Percentiles rank a stretch among this genome's conserved stretches.
These are phyloP conservation scores for Bufo bufo DNA, from an alignment of 2,113 vertebrate species.

Conservation along the genomic window DNA sequence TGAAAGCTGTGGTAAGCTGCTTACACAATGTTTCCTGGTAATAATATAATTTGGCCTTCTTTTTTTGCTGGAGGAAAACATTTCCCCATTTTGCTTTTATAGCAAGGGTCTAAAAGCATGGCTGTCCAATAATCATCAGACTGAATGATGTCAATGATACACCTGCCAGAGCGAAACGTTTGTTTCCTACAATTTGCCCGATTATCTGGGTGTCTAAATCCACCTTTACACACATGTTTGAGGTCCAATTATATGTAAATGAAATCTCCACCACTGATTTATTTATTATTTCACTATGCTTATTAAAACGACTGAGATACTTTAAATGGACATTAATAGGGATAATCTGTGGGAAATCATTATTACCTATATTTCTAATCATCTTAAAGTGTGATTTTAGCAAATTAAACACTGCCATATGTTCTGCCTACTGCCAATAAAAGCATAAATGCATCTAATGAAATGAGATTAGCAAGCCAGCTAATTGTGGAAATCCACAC, in stretches of 20 bases:
- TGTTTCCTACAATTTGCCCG: no score
- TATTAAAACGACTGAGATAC: not conserved
- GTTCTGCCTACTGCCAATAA: constrained; percentile 46
- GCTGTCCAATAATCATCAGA: no score
- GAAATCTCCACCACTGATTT: not conserved
- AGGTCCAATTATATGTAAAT: not conserved
- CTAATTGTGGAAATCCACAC: constrained; percentile 47
- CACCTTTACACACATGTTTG: no score
- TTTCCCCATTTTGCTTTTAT: no score
- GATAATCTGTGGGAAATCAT: constrained; percentile 13
- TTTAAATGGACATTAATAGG: not conserved
- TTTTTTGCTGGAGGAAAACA: no score
- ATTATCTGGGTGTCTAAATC: no score
- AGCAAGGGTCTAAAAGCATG: no score
- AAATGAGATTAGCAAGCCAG: constrained; percentile 46
- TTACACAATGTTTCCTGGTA: no score
- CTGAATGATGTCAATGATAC: no score
- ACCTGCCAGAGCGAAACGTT: no score
- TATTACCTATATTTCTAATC: constrained; percentile 5
- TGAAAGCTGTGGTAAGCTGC: no score
- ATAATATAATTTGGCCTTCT: no score
- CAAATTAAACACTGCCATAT: constrained; percentile 43
- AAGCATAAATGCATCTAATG: constrained; percentile 49
- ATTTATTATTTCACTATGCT: not conserved
- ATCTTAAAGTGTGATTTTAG: constrained; percentile 15